These are phyloP conservation scores for Amblyjoppa proteus DNA, from an alignment of 2,888 invertebrate species.

Conservation along the genomic window DNA sequence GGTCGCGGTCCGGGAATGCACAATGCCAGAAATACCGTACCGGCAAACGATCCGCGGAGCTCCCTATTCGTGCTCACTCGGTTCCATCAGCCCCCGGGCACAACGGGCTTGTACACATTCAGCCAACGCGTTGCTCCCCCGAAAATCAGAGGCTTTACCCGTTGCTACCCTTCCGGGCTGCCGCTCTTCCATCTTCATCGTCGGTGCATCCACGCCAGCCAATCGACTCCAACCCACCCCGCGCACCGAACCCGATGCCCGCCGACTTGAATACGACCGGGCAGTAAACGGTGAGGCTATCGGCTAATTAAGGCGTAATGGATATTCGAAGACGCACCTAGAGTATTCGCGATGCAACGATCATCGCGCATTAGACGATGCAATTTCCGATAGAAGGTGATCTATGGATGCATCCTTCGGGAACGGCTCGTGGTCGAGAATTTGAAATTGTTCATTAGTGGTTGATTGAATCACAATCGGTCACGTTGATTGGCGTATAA, in stretches of 20 bases:
- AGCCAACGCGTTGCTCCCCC: neutral
- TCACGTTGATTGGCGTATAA: too few species aligned
- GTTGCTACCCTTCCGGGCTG: slow-evolving; percentile 1
- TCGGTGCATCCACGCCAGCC: neutral
- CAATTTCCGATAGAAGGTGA: neutral
- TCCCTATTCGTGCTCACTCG: slow-evolving; percentile 1
- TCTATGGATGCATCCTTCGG: neutral
- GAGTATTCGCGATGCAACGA: neutral
- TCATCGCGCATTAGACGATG: neutral
- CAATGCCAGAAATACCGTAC: slow-evolving; percentile 10
- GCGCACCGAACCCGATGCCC: neutral
- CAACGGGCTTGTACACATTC: neutral
- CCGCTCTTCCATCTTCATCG: slow-evolving; percentile 18
- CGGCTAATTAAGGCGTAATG: neutral
- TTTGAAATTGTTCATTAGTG: too few species aligned
- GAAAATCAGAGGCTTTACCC: slow-evolving; percentile 26
- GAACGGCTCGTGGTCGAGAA: too few species aligned
- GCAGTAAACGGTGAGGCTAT: neutral
- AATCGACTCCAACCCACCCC: neutral
- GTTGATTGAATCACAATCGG: too few species aligned
- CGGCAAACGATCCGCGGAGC: neutral
- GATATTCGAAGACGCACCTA: neutral
- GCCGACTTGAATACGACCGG: neutral
- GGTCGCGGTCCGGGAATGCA: slow-evolving; percentile 20
- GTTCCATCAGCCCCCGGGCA: neutral